Base-by-base conservation (phyloP, 1,140 invertebrate genomes). In the Zophobas atratus region DNA sequence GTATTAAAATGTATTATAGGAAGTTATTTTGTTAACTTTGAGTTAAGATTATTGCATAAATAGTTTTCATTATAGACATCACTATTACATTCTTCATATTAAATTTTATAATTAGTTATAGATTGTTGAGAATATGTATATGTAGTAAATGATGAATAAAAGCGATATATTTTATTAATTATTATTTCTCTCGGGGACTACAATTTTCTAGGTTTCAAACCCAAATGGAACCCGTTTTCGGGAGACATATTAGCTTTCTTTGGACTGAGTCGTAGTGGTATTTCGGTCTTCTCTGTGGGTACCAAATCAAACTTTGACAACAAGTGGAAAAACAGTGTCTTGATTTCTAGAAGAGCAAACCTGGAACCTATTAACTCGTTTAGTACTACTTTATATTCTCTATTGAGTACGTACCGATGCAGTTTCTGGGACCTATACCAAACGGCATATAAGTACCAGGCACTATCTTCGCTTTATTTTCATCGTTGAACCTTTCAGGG, bases 401-500 rank as follows among this genome's bases (percentile, higher is more conserved):
- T 4, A 20, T 6, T 41, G 6, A 35, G 33, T 32, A 34, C 33
- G 32, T 63, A 88, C 88, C 88, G 49, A 92, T 91, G 81, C 92
- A 92, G 76, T 91, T 90, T 53, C 91, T 85, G 1, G 90, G 88
- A 3, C 92, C 92, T 70, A 89, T 90, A 8, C 90, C 91, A 82
- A 93, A 92, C 6, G 92, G 91, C 74, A 91, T 82, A 79, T 89
- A 93, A 0, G 88, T 77, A 33, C 80, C 77, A 1, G 84, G 80
- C 38, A 84, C 82, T 0, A 84, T 60, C 0, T 80, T 77, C 1
- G 76, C 51, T 34, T 76, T 70, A 46, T 46, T 46, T 46, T 46
- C 20, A 20, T 20, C 20, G 20, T 20, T 20, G 20, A 20, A 20
- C 20, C 20, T 20, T 20, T 20, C 20, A 46, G 43, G 43, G 8